Evolutionary conservation across 1,140 invertebrate genomes (phyloP), one percentile per base, ranked within the genome.

Genomic region (Drosophila nasuta): DNA sequence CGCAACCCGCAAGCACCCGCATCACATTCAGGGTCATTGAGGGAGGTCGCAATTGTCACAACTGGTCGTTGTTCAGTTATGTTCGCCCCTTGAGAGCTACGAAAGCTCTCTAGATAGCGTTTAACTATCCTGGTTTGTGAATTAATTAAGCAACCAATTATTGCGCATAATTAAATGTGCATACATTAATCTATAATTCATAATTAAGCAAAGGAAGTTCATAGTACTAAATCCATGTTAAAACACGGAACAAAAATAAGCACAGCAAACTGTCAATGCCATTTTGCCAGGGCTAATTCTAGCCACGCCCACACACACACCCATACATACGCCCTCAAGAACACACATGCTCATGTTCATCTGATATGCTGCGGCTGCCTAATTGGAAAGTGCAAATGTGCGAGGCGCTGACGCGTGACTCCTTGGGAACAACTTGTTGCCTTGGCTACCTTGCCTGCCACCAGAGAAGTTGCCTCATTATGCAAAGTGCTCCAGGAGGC

Each of bases 401-500:
- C 57, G 60, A 80, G 77, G 83, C 83, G 83, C 82, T 82, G 77
- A 87, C 75, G 83, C 83, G 83, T 87, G 77, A 75, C 79, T 76
- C 67, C 74, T 65, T 59, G 74, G 54, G 52, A 76, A 38, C 74
- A 76, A 79, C 77, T 79, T 79, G 77, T 76, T 79, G 68, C 74
- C 74, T 76, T 75, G 60, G 72, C 65, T 68, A 74, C 71, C 71
- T 68, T 48, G 20, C 48, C 41, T 62, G 15, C 52, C 46, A 25
- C 13, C 60, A 60, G 38, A 60, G 38, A 68, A 77, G 65, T 72
- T 76, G 74, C 62, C 83, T 87, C 83, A 87, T 87, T 87, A 87
- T 87, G 77, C 69, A 87, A 88, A 87, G 83, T 87, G 83, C 73
- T 77, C 30, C 52, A 41, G 13, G 10, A n/a, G 46, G 30, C 25